Base-by-base conservation (phyloP, 1,140 invertebrate species). In the Choristoneura fumiferana region DNA sequence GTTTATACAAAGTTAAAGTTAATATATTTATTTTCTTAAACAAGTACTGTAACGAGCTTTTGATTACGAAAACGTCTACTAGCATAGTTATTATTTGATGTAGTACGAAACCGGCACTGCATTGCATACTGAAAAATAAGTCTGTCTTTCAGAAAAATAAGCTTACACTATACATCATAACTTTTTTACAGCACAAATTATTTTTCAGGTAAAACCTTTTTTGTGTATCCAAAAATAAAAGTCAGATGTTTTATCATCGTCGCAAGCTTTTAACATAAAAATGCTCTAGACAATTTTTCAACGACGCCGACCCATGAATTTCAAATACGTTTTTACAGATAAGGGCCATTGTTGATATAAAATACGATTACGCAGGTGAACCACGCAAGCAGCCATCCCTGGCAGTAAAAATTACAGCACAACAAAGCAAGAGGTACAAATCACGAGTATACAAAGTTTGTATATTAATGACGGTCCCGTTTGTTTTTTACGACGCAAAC, bases 331-430 rank as follows among this genome's bases (percentile, higher is more conserved):
- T 82, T 74, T 74, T 78, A 71, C 55, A 73, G 78, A 79, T 81
- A 83, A 83, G 80, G 69, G 71, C 60, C 69, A 73, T 76, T 79
- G 74, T 76, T 73, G 65, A 82, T 74, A 78, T 83, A 79, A 84
- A 80, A 78, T 79, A 81, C 71, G 76, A 81, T 81, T 78, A 84
- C 71, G 70, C 69, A 70, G 73, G 56, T 62, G 65, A 69, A 59
- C 78, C 81, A 83, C 74, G 81, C 78, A 61, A 84, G n/a, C n/a
- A 60, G 63, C 43, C 68, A 69, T 74, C 71, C 65, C 55, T 58
- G 60, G 60, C 69, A 65, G 68, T 83, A 83, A 78, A 83, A 81
- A 79, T 79, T 79, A 78, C 73, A 82, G 79, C 75, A 76, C 69
- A 78, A 78, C 75, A 76, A 77, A 67, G 67, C 69, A 63, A 64